Base-by-base conservation (phyloP, 2,888 invertebrate genomes). In the Boloria euphrosyne region DNA sequence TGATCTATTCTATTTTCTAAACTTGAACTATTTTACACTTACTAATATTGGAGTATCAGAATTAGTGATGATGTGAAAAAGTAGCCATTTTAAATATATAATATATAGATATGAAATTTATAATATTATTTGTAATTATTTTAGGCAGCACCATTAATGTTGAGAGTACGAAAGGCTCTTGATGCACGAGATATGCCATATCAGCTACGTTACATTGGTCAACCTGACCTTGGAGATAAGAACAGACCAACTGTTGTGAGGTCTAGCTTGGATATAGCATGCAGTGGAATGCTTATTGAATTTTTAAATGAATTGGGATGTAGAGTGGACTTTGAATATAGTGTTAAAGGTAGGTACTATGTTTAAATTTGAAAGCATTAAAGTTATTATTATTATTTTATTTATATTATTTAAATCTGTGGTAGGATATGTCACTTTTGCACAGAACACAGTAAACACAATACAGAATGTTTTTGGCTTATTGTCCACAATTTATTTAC, bases 251-350 rank as follows among this genome's bases (percentile, higher is more conserved):
- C 98, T 0, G 94, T 98, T 18, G 96, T 98, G 3, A 93, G 98
- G 46, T 98, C 96, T 44, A 98, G 98, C 80, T 95, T 98, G 65
- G 98, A 99, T 82, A 97, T 98, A 73, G 97, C 97, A 0, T 97
- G 97, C 71, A 98, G 97, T 76, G 95, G 95, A 18, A 97, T 97
- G 79, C 95, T 98, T 13, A 95, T 97, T 0, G 97, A 98, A 73
- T 99, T 98, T 80, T 94, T 99, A 0, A 97, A 96, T 70, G 98
- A 98, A 89, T 93, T 98, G 72, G 98, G 98, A 0, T 97, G 97
- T 77, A 93, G 97, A 66, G 93, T 98, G 70, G 98, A 99, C 81
- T 98, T 97, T 93, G 98, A 99, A 87, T 98, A 97, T 81, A 96
- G 97, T 74, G 95, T 97, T 0, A 95, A 98, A 87, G 99, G 97